Conservation (phyloP, 1,140 invertebrate genomes). For the Reticulitermes speratus region DNA sequence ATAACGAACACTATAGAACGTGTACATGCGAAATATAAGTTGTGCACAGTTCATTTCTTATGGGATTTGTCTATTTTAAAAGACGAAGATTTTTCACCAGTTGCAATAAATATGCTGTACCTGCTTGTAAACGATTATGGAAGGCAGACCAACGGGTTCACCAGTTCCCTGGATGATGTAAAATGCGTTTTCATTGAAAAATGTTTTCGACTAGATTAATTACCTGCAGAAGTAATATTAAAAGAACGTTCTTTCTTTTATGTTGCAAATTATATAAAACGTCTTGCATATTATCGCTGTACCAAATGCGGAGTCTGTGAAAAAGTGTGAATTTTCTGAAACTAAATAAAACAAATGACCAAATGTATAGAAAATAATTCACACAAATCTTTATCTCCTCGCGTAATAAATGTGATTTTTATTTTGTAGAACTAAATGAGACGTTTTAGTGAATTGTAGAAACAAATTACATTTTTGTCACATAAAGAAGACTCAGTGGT, state of each 20-base stretch:
- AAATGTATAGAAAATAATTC: background rate
- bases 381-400: background rate
- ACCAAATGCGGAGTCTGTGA: background rate
- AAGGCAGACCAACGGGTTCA: no score
- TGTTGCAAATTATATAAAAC: background rate
- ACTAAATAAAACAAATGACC: background rate
- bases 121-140: no score
- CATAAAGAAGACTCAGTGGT: no score
- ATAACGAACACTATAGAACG: no score
- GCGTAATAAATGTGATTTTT: background rate
- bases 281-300: background rate
- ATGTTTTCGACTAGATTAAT: no score
- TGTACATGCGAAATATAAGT: no score
- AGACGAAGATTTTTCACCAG: no score
- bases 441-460: background rate
- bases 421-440: background rate
- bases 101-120: no score
- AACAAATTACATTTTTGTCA: background rate
- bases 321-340: background rate
- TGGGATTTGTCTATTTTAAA: no score
- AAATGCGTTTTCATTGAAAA: no score
- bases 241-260: background rate
- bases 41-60: no score
- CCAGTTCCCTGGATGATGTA: no score
- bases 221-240: background rate